Evolutionary conservation across 2,797 vertebrate genomes (phyloP), one percentile per base, ranked within the genome.

Genomic region (Bradypodion ventrale): DNA sequence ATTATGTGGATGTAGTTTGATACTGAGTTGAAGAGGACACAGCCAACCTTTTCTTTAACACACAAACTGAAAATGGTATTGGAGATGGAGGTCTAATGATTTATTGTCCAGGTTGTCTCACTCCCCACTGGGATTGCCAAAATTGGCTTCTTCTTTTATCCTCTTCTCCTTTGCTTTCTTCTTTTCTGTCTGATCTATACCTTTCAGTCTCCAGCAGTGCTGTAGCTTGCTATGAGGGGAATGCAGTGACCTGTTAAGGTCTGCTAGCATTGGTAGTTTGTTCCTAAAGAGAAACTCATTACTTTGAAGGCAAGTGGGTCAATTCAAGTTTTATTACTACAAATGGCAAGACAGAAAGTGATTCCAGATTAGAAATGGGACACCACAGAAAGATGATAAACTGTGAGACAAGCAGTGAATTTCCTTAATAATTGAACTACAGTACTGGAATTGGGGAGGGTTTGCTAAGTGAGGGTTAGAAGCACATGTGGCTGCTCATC

Each of bases 301-400:
- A n/a, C 80, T 74, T 74, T 82, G 80, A 82, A 74, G 80, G 56
- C n/a, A 25, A n/a, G n/a, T n/a, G n/a, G n/a, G n/a, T n/a, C n/a
- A n/a, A n/a, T n/a, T n/a, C n/a, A 56, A 46, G 23, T 21, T 6
- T 65, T 74, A 27, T 44, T 75, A 60, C n/a, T 49, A 46, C 59
- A 82, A 59, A 75, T 65, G 59, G 68, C 52, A 70, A 81, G 52
- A 60, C 49, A 12, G 25, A 35, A 75, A 82, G 13, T 75, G 59
- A 37, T 82, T 74, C 80, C 70, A 82, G 70, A 82, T 75, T 59
- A 75, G 70, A 65, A 75, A 8, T 7, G 21, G 46, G n/a, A 15
- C 52, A 56, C 23, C 15, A 6, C 1, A 32, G 15, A 52, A 40
- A 60, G 32, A 29, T 60, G 63, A 12, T 42, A 10, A n/a, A 32